These are phyloP conservation scores for Steinernema feltiae DNA, from an alignment of 1,140 invertebrate species.

Conservation along the genomic window DNA sequence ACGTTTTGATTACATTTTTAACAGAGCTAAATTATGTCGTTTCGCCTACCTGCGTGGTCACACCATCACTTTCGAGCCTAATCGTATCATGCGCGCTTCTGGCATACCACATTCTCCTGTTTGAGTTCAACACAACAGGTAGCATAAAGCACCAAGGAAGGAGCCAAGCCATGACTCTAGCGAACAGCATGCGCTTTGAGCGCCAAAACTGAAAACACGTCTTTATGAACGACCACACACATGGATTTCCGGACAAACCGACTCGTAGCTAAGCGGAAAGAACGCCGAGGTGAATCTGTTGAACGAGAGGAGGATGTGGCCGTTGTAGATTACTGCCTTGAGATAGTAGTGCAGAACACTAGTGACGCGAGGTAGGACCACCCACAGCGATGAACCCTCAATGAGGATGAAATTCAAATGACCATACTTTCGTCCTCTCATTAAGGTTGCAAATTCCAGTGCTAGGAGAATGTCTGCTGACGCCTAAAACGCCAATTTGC, in stretches of 20 bases:
- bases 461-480: neutral
- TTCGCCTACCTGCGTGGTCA: neutral
- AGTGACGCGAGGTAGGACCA: neutral
- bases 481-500: neutral
- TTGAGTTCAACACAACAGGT: neutral
- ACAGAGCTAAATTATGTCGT: too few relatives aligned
- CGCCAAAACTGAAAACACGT: neutral
- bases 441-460: neutral
- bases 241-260: neutral
- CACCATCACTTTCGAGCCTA: neutral
- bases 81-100: neutral
- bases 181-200: neutral
- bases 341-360: neutral
- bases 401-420: neutral
- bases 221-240: too few relatives aligned
- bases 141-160: neutral
- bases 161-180: neutral
- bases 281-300: neutral
- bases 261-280: neutral
- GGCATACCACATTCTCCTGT: neutral
- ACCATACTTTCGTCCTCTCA: neutral
- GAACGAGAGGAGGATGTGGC: neutral
- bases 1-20: too few relatives aligned
- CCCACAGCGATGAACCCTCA: neutral
- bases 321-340: neutral